These are phyloP conservation scores for Emydoidea blandingii DNA, from an alignment of 2,797 vertebrate genomes.

Conservation along the genomic window DNA sequence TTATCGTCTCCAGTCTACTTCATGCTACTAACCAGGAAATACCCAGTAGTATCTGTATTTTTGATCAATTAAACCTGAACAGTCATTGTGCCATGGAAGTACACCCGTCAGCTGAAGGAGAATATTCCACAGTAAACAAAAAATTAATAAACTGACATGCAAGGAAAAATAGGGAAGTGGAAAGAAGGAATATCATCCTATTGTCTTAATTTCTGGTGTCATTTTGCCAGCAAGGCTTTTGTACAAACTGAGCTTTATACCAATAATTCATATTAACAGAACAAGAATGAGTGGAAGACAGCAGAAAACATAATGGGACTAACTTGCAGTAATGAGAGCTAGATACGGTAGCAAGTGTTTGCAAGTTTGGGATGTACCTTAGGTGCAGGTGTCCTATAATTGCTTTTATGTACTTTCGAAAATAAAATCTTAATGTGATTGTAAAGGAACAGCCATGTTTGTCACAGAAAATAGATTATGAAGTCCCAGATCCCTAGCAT, in stretches of 20 bases:
- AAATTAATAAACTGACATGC: background rate
- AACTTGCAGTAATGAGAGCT: background rate
- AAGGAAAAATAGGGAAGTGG: background rate
- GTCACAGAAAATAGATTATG: background rate
- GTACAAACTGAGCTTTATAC: background rate
- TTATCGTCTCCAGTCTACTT: background rate
- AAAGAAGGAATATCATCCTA: background rate
- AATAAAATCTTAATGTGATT: background rate
- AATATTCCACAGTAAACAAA: background rate
- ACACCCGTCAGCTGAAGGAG: background rate
- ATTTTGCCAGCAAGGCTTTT: background rate
- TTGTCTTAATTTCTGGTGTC: background rate
- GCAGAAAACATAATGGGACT: background rate
- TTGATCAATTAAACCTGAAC: background rate
- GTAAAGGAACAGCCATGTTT: background rate
- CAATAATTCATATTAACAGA: background rate
- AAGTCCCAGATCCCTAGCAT: background rate
- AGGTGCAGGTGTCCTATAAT: background rate
- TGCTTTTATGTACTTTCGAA: background rate
- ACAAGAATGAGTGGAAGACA: background rate
- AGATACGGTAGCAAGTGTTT: background rate
- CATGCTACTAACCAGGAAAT: background rate
- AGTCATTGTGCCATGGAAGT: background rate
- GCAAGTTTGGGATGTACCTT: background rate
- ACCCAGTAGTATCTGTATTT: background rate